Evolutionary conservation across 2,888 invertebrate genomes (phyloP).

Genomic region (Stictocephala bisonia): DNA sequence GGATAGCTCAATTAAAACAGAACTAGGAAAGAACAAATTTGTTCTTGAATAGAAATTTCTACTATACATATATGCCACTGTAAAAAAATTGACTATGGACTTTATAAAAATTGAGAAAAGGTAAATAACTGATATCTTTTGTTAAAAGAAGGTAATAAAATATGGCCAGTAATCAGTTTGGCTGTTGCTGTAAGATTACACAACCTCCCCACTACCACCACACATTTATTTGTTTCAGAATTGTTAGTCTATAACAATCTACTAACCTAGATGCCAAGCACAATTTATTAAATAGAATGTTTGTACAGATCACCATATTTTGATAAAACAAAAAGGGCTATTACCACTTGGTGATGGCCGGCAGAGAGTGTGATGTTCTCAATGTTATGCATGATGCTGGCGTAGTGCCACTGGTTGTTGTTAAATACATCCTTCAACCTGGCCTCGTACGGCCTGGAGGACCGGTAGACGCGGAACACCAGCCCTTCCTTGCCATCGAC

Average conservation of each 20-base stretch:
- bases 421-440: constrained; percentile 75
- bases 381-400: constrained; percentile 73
- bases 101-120: not conserved
- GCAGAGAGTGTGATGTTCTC: constrained; percentile 70
- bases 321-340: not conserved
- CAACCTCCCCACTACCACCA: no score
- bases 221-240: no score
- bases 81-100: not conserved
- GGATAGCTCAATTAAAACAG: no score
- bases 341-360: constrained; percentile 69
- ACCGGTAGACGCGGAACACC: constrained; percentile 64
- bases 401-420: constrained; percentile 86
- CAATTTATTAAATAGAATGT: no score
- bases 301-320: no score
- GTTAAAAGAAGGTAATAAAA: constrained; percentile 52
- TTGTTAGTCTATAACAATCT: no score
- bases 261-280: no score
- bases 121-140: not conserved
- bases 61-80: no score
- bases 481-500: constrained; percentile 66
- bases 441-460: constrained; percentile 66
- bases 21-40: no score
- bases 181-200: no score
- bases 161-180: no score
- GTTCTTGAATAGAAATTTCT: no score